Evolutionary conservation across 1,140 invertebrate genomes (phyloP), one percentile per base, ranked within the genome.

Genomic region (Rhyacophila brunnea): DNA sequence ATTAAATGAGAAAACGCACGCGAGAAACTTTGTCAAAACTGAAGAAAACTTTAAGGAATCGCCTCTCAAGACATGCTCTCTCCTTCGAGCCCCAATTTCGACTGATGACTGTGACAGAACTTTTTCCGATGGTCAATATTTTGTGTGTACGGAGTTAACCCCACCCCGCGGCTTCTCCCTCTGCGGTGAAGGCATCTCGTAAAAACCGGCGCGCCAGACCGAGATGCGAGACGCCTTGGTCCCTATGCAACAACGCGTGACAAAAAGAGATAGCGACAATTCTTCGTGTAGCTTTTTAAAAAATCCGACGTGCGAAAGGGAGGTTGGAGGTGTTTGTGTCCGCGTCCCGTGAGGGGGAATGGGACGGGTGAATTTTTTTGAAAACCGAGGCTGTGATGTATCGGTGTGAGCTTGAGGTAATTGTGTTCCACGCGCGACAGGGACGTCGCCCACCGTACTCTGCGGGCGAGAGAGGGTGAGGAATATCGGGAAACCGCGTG

Each of bases 71-170:
- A 70, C 69, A 73, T 74, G 73, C 71, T 71, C 73, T 60, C 73
- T 73, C 72, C 67, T 72, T 49, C 69, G 68, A 70, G 74, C 74
- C 72, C 74, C 73, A 68, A 72, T 75, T 78, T 77, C 75, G 75
- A 79, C 77, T 79, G 77, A 77, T 79, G 77, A 76, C 74, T 79
- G 75, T 75, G 74, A 78, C 71, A 73, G 73, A 76, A 79, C 77
- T 79, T 79, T 79, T 79, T 79, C 77, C 77, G 74, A 78, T 79
- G 77, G 75, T 79, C 77, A 79, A 78, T 78, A 78, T 79, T 78
- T 78, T 76, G 74, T 73, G 74, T 79, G 75, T 72, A 71, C 72
- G 73, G 70, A 72, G 73, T 71, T 70, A 71, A 71, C 65, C 75
- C 71, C 74, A 73, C 76, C 70, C 73, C 73, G 73, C 74, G 72